phyloP scores from a whole-genome alignment of 2,797 vertebrate genomes.

The Mionectes olivaceus region DNA sequence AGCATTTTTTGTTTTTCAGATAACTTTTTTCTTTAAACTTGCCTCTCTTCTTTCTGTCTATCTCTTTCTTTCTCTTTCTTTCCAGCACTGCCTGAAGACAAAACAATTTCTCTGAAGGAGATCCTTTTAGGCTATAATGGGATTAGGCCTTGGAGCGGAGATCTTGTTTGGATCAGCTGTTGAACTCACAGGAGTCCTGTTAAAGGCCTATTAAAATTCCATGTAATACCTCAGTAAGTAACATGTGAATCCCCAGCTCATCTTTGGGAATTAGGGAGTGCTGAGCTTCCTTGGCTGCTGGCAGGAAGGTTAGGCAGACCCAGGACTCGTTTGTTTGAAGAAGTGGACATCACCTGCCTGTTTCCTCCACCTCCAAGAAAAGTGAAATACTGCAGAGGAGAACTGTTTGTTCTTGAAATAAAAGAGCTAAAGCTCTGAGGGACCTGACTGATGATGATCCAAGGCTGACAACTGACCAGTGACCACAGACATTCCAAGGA shows the following conservation, averaged over 20 bases:
- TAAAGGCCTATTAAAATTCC: slow-evolving; percentile 64
- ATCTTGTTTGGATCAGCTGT: slow-evolving; percentile 56
- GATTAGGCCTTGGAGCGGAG: slow-evolving; percentile 27
- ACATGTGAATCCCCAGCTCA: slow-evolving; percentile 35
- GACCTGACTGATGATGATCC: neutral
- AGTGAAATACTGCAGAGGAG: neutral
- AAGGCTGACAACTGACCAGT: neutral
- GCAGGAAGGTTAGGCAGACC: neutral
- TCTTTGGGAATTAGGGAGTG: slow-evolving; percentile 34
- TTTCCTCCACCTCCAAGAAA: neutral
- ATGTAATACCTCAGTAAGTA: slow-evolving; percentile 53
- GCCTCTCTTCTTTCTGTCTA: neutral
- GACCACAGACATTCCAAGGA: neutral
- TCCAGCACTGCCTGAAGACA: neutral
- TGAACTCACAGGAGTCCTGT: slow-evolving; percentile 59
- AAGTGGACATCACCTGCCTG: neutral
- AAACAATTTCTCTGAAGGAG: slow-evolving; percentile 48
- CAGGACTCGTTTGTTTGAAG: slow-evolving; percentile 33
- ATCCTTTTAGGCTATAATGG: slow-evolving; percentile 56
- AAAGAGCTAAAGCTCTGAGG: neutral
- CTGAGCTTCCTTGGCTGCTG: slow-evolving; percentile 1
- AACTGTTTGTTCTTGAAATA: neutral
- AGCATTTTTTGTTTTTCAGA: neutral
- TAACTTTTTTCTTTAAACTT: slow-evolving; percentile 1
- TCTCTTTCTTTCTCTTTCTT: neutral